Evolutionary conservation across 2,888 invertebrate genomes (phyloP), one percentile per base, ranked within the genome.

Genomic region (Heteromyza rotundicornis): DNA sequence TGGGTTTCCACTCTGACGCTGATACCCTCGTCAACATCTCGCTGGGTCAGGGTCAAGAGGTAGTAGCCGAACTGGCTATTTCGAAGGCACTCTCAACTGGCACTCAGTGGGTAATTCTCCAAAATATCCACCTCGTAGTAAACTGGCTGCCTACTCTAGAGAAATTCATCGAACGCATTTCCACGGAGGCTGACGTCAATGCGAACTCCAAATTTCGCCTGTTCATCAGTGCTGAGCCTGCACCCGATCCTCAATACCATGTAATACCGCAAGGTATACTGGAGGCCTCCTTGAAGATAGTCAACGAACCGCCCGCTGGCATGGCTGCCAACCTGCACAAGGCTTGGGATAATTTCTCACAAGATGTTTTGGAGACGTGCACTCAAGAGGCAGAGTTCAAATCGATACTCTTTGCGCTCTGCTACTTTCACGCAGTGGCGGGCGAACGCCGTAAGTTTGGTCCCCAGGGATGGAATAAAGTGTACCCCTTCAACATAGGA

Each of bases 291-390:
- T 92, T 97, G 73, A 98, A 98, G 85, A 96, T 98, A 64, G 96
- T 97, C 1, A 97, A 97, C 76, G 97, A 98, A 82, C 96, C 97
- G 0, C 97, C 97, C 0, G 92, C 92, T 2, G 97, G 98, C 14
- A 96, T 98, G 92, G 89, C 90, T 80, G 95, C 96, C 2, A 98
- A 97, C 83, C 86, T 98, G 49, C 96, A 96, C 81, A 96, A 96
- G 85, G 91, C 96, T 2, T 84, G 97, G 74, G 94, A 95, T 78
- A 95, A 94, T 85, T 98, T 96, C 84, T 91, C 86, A 70, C 96
- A 96, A 84, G 96, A 95, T 78, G 94, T 92, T 0, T 84, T 96
- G 58, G 97, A 96, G 79, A 92, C 92, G 86, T 95, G 94, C 82
- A 90, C 92, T 59, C 95, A 95, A 80, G 97, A 96, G 83, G 90